Evolutionary conservation across 23 tunicate species (phyloP).

Genomic region (Phallusia fumigata): DNA sequence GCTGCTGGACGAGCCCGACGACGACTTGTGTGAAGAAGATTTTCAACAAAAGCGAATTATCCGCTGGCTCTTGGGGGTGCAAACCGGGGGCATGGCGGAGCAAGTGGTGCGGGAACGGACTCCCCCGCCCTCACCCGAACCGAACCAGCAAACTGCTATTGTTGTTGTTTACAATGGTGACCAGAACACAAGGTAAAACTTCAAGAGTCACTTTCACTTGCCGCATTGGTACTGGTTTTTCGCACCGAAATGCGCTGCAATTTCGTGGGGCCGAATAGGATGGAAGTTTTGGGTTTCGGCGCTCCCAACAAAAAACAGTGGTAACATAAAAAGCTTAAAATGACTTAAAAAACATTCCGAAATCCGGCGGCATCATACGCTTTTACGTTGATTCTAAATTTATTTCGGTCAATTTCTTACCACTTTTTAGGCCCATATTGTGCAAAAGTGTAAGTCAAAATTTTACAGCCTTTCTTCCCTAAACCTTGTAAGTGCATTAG

Average conservation of each 20-base stretch:
- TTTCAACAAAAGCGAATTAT: conserved; percentile 38
- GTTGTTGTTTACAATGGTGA: conserved; percentile 43
- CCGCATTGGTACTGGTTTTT: not conserved
- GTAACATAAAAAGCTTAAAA: too few species aligned
- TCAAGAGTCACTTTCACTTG: not conserved
- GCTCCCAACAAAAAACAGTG: too few species aligned
- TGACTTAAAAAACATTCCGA: too few species aligned
- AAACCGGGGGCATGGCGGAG: conserved; percentile 41
- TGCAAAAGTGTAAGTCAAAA: not conserved
- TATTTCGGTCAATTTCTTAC: too few species aligned
- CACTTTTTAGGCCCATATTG: too few species aligned
- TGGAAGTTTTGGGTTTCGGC: too few species aligned
- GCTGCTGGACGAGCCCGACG: conserved; percentile 21
- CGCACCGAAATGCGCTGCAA: not conserved
- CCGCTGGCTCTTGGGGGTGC: conserved; percentile 31
- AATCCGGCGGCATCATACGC: too few species aligned
- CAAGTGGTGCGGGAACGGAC: conserved; percentile 15
- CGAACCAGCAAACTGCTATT: conserved; percentile 46
- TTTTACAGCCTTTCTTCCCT: too few species aligned
- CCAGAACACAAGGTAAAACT: not conserved
- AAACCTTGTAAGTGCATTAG: too few species aligned
- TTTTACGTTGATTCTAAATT: too few species aligned
- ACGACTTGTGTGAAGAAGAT: conserved; percentile 54
- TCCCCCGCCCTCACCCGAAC: conserved; percentile 52
- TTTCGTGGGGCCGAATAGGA: too few species aligned